Conservation (phyloP, 2,113 vertebrate species). For the Dromas ardeola region DNA sequence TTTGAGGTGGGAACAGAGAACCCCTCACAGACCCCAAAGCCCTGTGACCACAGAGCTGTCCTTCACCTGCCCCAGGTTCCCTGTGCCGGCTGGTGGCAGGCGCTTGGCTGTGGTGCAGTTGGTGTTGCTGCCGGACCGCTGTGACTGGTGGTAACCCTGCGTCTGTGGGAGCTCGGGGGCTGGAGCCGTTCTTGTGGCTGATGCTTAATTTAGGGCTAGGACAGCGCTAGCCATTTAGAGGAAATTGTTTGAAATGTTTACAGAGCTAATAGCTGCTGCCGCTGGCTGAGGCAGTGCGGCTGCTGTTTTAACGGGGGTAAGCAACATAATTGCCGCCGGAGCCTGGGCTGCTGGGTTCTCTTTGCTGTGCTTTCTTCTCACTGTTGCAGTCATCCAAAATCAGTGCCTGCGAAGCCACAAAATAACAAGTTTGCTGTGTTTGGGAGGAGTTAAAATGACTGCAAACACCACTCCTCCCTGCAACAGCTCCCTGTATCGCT, state of each 20-base stretch:
- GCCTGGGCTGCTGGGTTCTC: background rate
- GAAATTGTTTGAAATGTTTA: background rate
- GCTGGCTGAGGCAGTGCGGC: background rate
- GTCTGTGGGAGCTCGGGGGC: background rate
- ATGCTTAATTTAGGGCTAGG: background rate
- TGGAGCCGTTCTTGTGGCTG: background rate
- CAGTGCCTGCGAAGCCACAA: background rate
- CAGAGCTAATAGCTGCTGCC: background rate
- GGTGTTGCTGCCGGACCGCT: background rate
- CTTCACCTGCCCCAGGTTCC: background rate
- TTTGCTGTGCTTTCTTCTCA: background rate
- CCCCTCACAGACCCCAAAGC: background rate
- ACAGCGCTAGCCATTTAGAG: background rate
- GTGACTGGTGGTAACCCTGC: background rate
- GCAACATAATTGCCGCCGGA: background rate
- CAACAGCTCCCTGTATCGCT: background rate
- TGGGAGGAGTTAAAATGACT: conserved; percentile 57
- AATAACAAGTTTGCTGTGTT: conserved; percentile 21
- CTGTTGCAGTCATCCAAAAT: background rate
- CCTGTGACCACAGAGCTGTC: background rate
- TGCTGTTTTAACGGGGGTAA: background rate
- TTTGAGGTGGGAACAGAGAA: background rate
- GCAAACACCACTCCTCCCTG: conserved; percentile 19
- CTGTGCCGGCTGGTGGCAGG: background rate
- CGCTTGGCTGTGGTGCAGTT: rapidly evolving